phyloP scores from a whole-genome alignment of 2,797 vertebrate genomes.

The Fistularia tabacaria region DNA sequence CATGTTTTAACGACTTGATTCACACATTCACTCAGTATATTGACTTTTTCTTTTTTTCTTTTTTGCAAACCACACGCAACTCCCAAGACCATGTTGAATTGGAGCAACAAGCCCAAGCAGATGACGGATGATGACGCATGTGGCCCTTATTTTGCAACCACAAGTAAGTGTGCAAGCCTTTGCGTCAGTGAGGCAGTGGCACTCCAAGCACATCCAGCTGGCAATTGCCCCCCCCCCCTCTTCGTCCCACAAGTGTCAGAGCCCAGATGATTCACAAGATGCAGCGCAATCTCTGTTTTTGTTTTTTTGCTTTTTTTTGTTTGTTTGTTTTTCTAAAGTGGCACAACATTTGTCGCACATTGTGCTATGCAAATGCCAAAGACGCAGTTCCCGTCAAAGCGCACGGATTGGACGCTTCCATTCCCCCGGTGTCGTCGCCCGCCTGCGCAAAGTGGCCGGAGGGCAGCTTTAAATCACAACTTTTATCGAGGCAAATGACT shows the following conservation, averaged over 20 bases:
- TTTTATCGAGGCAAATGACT: conserved; percentile 1
- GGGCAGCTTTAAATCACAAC: no score
- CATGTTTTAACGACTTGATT: conserved; percentile 29
- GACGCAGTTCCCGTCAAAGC: conserved; percentile 44
- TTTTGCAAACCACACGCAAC: conserved; percentile 21
- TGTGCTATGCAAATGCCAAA: conserved; percentile 24
- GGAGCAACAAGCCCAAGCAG: conserved; percentile 19
- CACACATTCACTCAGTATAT: conserved; percentile 12
- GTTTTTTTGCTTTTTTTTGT: no score
- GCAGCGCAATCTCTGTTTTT: no score
- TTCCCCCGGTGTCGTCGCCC: no score
- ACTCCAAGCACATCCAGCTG: no score
- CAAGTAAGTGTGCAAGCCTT: neutral
- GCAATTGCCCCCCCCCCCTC: no score
- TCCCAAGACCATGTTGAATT: conserved; percentile 13
- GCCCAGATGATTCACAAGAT: no score
- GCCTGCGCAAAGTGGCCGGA: no score
- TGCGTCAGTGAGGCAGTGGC: neutral
- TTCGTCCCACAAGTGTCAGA: no score
- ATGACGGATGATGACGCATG: conserved; percentile 7
- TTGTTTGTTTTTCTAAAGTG: neutral
- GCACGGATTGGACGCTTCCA: conserved; percentile 13
- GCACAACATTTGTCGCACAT: conserved; percentile 4
- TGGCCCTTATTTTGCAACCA: neutral
- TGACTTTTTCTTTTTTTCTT: no score